Evolutionary conservation across 1,140 invertebrate species (phyloP), one percentile per base, ranked within the genome.

Genomic region (Drosophila pseudoananassae): DNA sequence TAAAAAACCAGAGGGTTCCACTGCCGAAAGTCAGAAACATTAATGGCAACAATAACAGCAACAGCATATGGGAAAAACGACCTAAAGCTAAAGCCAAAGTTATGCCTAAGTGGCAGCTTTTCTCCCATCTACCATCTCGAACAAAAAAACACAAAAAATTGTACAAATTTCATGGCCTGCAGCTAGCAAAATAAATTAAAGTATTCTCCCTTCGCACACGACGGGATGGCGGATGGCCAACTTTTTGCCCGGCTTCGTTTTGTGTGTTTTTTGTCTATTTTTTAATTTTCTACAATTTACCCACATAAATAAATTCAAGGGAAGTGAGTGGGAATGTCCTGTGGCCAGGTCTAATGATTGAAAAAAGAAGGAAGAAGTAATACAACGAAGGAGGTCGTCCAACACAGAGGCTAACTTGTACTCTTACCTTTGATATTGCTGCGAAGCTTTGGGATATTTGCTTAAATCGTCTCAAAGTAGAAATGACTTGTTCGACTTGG

Each of bases 171-270:
- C 17, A 59, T 57, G 59, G 57, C 75, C 54, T 64, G 40, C 56
- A 71, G 82, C 66, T 43, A 68, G 23, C 47, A 64, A 88, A 82
- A 88, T 87, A 78, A 82, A 88, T 87, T 82, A 81, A 85, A 87
- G 82, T 56, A 82, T 83, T 82, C 55, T 25, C 58, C 49, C 51
- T 43, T 45, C 38, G 69, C 58, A 53, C 49, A 31, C 2, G 29
- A 27, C 69, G 47, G 8, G 14, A 36, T 45, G 46, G 25, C 38
- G 20, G 20, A 20, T 20, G 20, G 2, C 20, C 20, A 77, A 71
- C 40, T 77, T 75, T 83, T 49, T 60, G 43, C 31, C 54, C 61
- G 7, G 29, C 43, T 59, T 27, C 40, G 36, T 64, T 43, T 47
- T 40, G 23, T 20, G 14, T 14, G 15, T 49, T 52, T 58, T 64